Evolutionary conservation across 1,140 invertebrate species (phyloP), one percentile per base, ranked within the genome.

Genomic region (Ctenoplectra terminalis): DNA sequence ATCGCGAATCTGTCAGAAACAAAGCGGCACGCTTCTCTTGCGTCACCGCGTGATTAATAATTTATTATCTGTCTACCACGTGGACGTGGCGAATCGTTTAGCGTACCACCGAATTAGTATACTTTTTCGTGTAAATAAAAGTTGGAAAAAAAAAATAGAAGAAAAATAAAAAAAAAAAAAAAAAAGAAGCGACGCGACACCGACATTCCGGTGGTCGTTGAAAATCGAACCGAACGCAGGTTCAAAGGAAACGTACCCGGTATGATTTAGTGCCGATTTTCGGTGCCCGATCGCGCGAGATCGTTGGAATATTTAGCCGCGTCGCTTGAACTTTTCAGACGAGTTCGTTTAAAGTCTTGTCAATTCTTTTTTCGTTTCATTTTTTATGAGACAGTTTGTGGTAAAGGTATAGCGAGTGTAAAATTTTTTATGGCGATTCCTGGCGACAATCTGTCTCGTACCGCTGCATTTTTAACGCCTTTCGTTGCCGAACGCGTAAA

Each of bases 1-100:
- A 87, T 88, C 80, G 77, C 71, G 77, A 54, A 85, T 82, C 83
- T 88, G 87, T 88, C 87, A 83, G 84, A 83, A 88, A 83, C 87
- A 88, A 66, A 46, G 52, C 76, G 66, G 13, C 60, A 37, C 69
- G 48, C 72, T 63, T 52, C 81, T 75, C 84, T 61, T 34, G 69
- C 52, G 70, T 74, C 58, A 66, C 56, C 76, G 82, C 40, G 61
- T 79, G 82, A 87, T 87, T 87, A 87, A 87, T 87, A 87, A 87
- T 87, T 87, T 87, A 87, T 87, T 74, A 77, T 84, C 83, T 87
- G 72, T 82, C 85, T 40, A 46, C 72, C 46, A 34, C n/a, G 31
- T 48, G 52, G 71, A 54, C 76, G n/a, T 52, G 48, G 52, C 20
- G 66, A 20, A 13, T 23, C 77, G 81, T 73, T 85, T 69, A 75